Percentiles rank a stretch among this genome's conserved stretches.
phyloP scores from a whole-genome alignment of 2,113 vertebrate genomes.

The Pteronura brasiliensis region DNA sequence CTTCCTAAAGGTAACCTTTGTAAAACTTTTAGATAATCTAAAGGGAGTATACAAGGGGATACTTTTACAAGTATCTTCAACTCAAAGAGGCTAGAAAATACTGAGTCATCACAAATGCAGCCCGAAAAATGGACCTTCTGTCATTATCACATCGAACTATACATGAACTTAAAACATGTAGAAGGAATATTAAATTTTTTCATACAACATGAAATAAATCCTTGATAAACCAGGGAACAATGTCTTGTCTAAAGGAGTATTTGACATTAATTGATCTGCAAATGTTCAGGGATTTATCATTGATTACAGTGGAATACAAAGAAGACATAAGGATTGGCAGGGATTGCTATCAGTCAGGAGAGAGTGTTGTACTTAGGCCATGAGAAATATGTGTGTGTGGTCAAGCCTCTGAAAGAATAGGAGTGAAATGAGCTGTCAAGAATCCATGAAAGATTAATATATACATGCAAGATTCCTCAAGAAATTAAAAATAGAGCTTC shows the following conservation, averaged over 20 bases:
- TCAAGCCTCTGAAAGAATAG: not conserved
- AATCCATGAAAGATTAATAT: not conserved
- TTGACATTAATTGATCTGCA: not conserved
- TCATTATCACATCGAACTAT: not conserved
- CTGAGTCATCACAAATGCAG: not conserved
- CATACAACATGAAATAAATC: not conserved
- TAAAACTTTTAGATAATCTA: constrained; percentile 26
- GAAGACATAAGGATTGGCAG: not conserved
- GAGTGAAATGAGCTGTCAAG: not conserved
- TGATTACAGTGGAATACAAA: not conserved
- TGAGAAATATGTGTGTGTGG: constrained; percentile 13
- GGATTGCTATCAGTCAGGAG: not conserved
- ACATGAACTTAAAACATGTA: not conserved
- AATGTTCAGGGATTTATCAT: constrained; percentile 27
- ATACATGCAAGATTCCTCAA: not conserved
- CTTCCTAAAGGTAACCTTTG: not conserved
- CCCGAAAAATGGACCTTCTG: not conserved
- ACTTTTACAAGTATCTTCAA: not conserved
- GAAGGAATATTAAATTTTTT: not conserved
- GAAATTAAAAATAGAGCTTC: too few relatives aligned
- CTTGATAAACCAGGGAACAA: not conserved
- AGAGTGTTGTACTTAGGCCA: not conserved
- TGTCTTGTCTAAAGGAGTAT: not conserved
- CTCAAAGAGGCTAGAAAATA: not conserved
- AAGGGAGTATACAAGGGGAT: not conserved